Conservation (phyloP, 2,888 invertebrate species). For the Cremastobaeus sp. region DNA sequence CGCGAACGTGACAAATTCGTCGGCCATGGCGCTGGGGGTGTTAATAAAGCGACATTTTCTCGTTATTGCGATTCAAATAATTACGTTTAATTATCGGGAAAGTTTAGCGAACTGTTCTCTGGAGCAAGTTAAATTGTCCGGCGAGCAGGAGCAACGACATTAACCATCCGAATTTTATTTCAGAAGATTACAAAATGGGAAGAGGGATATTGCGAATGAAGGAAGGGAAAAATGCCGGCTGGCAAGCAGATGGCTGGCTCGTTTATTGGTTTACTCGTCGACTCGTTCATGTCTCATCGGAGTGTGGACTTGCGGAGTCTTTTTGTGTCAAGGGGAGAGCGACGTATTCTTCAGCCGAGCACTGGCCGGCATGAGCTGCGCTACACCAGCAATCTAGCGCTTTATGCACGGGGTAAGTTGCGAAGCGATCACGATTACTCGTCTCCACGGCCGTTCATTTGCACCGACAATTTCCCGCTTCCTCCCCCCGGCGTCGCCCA, state of each 20-base stretch:
- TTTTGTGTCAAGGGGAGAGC: slow-evolving; percentile 59
- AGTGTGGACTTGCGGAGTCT: slow-evolving; percentile 52
- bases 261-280: slow-evolving; percentile 78
- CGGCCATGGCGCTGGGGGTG: no score
- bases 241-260: slow-evolving; percentile 78
- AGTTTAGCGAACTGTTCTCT: no score
- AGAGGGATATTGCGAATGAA: slow-evolving; percentile 57
- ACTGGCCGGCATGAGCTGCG: slow-evolving; percentile 53
- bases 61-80: no score
- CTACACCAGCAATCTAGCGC: slow-evolving; percentile 49
- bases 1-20: no score
- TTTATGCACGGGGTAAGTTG: slow-evolving; percentile 66
- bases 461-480: no score
- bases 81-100: slow-evolving; percentile 1
- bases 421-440: slow-evolving; percentile 44
- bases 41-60: no score
- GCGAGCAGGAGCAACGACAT: slow-evolving; percentile 13
- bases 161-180: slow-evolving; percentile 69
- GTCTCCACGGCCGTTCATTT: no score
- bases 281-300: slow-evolving; percentile 70
- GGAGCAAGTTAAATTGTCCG: no score
- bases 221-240: slow-evolving; percentile 74
- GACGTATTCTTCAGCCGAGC: slow-evolving; percentile 51
- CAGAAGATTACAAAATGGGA: slow-evolving; percentile 74
- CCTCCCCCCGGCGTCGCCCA: slow-evolving; percentile 28